Evolutionary conservation across 2,113 vertebrate species (phyloP), one percentile per base, ranked within the genome.

Genomic region (Toxotes chatareus): DNA sequence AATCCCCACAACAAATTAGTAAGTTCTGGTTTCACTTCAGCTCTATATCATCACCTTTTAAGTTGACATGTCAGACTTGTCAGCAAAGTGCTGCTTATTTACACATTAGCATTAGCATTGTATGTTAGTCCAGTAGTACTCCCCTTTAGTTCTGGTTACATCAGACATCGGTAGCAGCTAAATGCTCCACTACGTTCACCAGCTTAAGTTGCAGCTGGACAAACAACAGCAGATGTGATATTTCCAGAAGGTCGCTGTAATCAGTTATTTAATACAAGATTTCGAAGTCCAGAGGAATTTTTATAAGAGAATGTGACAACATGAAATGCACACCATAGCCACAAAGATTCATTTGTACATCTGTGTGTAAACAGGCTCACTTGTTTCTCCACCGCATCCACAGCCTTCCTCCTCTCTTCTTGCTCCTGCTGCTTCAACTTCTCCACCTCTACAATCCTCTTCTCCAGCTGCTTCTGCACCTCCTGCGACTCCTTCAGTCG

Each of bases 401-500:
- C 86, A 74, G 96, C 95, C 92, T 97, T 97, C 64, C 94, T 96
- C 59, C 94, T 97, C 75, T 98, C 97, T 71, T 98, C 96, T 57
- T 96, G 95, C 76, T 96, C 94, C 62, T 96, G 96, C 64, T 98
- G 96, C 76, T 97, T 98, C 64, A 96, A 96, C 64, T 96, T 97
- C 79, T 99, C 98, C 64, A 95, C 94, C 83, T 99, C 97, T 86
- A 97, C 93, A 81, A 99, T 82, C 59, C 96, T 98, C 85, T 95
- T 96, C 88, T 99, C 98, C 66, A 99, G 91, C 73, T 98, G 97
- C 69, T 95, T 94, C 88, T 97, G 96, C 86, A 98, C 95, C 71
- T 98, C 97, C 16, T 96, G 94, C 0, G 96, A 94, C 36, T 98
- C 97, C 89, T 97, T 99, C 79, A 99, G 93, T 40, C 96, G 95